Conservation (phyloP, 1,140 invertebrate genomes). For the Drosophila repletoides region DNA sequence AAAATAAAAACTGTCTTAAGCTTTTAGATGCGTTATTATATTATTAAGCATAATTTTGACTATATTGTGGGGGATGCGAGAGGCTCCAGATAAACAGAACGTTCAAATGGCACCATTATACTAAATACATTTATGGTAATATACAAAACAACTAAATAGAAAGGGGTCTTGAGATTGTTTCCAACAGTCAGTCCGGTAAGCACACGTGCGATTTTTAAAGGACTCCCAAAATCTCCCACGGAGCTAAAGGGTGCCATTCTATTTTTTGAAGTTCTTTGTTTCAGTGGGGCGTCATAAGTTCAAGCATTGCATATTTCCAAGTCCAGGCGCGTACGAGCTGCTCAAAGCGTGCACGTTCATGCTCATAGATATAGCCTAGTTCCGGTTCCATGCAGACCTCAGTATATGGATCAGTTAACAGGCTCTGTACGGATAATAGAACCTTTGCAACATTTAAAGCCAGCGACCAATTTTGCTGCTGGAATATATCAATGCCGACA, state of each 20-base stretch:
- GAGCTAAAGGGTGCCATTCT: too few species aligned
- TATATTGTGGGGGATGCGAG: conserved; percentile 40
- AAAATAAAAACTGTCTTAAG: too few species aligned
- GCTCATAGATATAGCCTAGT: conserved; percentile 91
- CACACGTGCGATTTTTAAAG: conserved; percentile 15
- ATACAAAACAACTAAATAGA: conserved; percentile 56
- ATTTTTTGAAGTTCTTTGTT: background rate
- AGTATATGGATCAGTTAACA: conserved; percentile 96
- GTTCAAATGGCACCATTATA: conserved; percentile 64
- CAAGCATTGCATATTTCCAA: conserved; percentile 96
- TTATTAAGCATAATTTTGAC: conserved; percentile 63
- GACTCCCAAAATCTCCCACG: too few species aligned
- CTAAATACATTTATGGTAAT: conserved; percentile 58
- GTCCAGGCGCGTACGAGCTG: conserved; percentile 93
- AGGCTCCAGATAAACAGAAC: conserved; percentile 30
- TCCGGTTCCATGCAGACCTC: conserved; percentile 95
- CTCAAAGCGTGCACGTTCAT: conserved; percentile 90
- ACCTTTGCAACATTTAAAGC: conserved; percentile 96
- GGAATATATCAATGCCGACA: conserved; percentile 96
- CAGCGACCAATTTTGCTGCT: conserved; percentile 97
- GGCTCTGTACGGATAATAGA: conserved; percentile 94
- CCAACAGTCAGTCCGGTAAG: conserved; percentile 66
- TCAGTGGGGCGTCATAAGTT: conserved; percentile 84
- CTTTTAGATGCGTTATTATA: conserved; percentile 29
- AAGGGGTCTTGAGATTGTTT: conserved; percentile 47